Evolutionary conservation across 2,113 vertebrate species (phyloP).

Genomic region (Harpagus bidentatus): DNA sequence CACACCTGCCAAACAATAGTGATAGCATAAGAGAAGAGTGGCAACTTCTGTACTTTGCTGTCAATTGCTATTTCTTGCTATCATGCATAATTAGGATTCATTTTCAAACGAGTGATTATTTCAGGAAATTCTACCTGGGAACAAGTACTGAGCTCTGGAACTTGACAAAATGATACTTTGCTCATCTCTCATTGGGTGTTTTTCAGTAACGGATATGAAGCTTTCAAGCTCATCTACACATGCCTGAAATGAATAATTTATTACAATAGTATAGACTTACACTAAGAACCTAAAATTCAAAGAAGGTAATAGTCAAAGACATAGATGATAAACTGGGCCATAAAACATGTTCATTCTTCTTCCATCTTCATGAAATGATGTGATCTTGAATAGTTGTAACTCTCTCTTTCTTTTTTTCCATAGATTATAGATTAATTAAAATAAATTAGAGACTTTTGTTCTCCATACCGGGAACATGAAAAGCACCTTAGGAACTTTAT

Average conservation of each 20-base stretch:
- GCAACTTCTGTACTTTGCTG: not conserved
- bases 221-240: not conserved
- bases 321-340: constrained; percentile 38
- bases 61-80: not conserved
- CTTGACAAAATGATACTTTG: not conserved
- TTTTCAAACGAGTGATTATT: not conserved
- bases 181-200: not conserved
- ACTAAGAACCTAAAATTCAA: not conserved
- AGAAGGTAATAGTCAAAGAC: constrained; percentile 13
- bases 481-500: not conserved
- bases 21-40: not conserved
- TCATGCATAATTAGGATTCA: not conserved
- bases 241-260: constrained; percentile 26
- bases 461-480: not conserved
- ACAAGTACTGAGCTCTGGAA: not conserved
- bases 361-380: constrained; percentile 10
- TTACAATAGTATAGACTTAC: not conserved
- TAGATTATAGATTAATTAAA: constrained; percentile 8
- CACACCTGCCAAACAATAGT: not conserved
- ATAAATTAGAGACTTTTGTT: not conserved
- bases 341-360: constrained; percentile 38
- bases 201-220: not conserved
- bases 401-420: not conserved
- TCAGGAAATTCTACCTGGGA: not conserved
- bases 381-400: constrained; percentile 13